These are phyloP conservation scores for Agapornis roseicollis DNA, from an alignment of 2,113 vertebrate genomes.

Conservation along the genomic window DNA sequence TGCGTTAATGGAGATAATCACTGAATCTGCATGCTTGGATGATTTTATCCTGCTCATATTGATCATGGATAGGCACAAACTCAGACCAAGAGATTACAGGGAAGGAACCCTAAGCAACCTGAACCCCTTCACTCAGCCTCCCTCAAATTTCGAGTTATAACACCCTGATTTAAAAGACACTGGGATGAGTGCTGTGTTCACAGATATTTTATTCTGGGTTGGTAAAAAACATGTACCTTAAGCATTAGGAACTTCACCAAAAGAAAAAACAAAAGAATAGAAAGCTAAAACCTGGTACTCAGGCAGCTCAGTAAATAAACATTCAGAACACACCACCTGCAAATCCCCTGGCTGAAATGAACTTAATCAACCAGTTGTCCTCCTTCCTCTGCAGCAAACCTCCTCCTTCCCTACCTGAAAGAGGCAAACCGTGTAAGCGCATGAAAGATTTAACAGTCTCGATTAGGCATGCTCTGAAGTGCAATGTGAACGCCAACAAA, in stretches of 20 bases:
- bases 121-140: background rate
- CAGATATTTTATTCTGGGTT: background rate
- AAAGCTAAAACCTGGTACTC: background rate
- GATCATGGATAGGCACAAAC: background rate
- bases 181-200: background rate
- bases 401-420: background rate
- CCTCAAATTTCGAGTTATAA: background rate
- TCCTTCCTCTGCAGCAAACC: background rate
- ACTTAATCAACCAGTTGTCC: background rate
- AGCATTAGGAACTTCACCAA: background rate
- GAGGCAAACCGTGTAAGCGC: accelerated
- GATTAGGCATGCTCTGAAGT: background rate
- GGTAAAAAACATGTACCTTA: background rate
- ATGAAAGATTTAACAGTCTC: background rate
- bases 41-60: background rate
- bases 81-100: background rate
- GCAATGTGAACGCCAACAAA: background rate
- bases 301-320: background rate
- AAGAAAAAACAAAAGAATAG: background rate
- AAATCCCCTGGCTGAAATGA: background rate
- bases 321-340: background rate
- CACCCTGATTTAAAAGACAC: background rate
- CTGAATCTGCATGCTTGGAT: accelerated
- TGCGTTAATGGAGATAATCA: background rate
- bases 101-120: background rate